phyloP scores from a whole-genome alignment of 1,140 invertebrate genomes.

The Meteorus sp. region DNA sequence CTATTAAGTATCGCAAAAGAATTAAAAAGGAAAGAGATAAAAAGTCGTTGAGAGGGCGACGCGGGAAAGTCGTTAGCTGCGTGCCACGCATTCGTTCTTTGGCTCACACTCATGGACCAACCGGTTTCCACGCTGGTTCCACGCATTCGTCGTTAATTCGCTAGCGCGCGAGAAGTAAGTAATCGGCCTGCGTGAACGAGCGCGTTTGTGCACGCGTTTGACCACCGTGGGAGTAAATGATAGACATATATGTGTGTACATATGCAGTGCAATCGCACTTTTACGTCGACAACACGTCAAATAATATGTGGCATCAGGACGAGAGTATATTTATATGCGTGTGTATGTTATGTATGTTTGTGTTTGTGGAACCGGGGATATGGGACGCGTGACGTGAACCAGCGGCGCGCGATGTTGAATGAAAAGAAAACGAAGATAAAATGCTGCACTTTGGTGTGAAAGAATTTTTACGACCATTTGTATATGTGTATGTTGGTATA shows the following conservation, averaged over 20 bases:
- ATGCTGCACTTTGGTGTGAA: conserved; percentile 5
- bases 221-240: conserved; percentile 39
- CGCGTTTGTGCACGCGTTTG: conserved; percentile 27
- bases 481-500: conserved; percentile 11
- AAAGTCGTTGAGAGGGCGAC: conserved; percentile 9
- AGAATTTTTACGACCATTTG: conserved; percentile 18
- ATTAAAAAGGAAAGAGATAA: conserved; percentile 9
- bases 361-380: too few species aligned
- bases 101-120: too few species aligned
- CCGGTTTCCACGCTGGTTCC: conserved; percentile 50
- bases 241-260: neutral
- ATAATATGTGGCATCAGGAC: too few species aligned
- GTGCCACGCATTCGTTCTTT: conserved; percentile 34
- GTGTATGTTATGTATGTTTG: too few species aligned
- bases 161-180: conserved; percentile 47
- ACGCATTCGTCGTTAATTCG: conserved; percentile 55
- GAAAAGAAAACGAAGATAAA: neutral
- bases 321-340: neutral
- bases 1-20: too few species aligned
- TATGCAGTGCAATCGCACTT: too few species aligned
- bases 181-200: conserved; percentile 38
- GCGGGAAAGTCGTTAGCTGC: conserved; percentile 45
- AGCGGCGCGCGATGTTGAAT: too few species aligned
- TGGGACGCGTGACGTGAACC: too few species aligned
- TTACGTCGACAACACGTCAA: too few species aligned